A percentile compares a stretch with the other conserved stretches of the same genome.
phyloP scores from a whole-genome alignment of 2,888 invertebrate genomes.

The Chloromyia formosa region DNA sequence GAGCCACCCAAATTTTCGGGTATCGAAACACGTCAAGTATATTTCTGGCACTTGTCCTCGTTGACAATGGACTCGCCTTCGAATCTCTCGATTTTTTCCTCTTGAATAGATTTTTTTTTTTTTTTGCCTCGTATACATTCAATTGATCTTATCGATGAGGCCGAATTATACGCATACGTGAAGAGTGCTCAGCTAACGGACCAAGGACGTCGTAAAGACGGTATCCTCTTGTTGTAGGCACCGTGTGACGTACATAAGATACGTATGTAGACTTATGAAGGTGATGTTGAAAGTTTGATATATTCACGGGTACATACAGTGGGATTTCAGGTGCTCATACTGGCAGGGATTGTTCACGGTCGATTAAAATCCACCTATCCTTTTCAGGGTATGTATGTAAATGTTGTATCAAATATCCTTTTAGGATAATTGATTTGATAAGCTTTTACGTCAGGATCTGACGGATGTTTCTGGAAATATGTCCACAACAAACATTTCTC shows the following conservation, averaged over 20 bases:
- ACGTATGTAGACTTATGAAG: background rate
- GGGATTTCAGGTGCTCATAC: constrained; percentile 17
- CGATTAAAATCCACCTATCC: constrained; percentile 17
- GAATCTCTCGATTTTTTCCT: constrained; percentile 33
- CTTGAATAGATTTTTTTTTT: constrained; percentile 32
- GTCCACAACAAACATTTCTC: no score
- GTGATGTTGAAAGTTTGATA: constrained; percentile 17
- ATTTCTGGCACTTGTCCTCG: constrained; percentile 37
- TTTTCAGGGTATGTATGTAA: background rate
- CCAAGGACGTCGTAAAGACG: background rate
- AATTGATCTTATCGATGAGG: constrained; percentile 35
- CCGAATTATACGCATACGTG: background rate
- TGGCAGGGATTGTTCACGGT: background rate
- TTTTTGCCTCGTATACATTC: background rate
- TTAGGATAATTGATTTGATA: constrained; percentile 12
- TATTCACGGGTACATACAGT: background rate
- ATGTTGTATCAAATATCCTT: constrained; percentile 28
- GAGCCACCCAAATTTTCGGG: background rate
- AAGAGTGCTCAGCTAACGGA: background rate
- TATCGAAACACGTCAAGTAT: constrained; percentile 24
- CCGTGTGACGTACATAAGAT: background rate
- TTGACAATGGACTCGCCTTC: constrained; percentile 32
- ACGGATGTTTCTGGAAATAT: background rate
- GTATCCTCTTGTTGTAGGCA: background rate
- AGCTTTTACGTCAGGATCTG: constrained; percentile 4